Base-by-base conservation (phyloP, 2,888 invertebrate species). In the Plagodis dolabraria region DNA sequence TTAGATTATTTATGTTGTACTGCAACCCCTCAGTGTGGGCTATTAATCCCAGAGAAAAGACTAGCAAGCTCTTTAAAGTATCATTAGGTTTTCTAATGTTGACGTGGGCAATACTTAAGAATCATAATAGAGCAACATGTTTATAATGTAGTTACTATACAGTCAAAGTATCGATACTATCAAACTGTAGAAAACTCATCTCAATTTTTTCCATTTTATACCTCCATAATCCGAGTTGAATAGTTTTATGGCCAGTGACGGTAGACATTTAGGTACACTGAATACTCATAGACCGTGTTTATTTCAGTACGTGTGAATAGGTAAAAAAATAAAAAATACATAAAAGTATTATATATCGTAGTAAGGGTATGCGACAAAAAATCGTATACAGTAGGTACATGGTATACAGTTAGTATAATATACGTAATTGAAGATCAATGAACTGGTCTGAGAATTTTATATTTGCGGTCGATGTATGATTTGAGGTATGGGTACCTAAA, bases 381-480 rank as follows among this genome's bases (percentile, higher is more conserved):
- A 22, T 22, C 22, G 22, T 22, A 22, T 7, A 11, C 2, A 5
- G 11, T 9, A 43, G 40, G 33, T 47, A 22, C 10, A 35, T 35
- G 35, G 22, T 47, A 33, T 49, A 49, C 38, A 40, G 40, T 40
- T 10, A 36, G 36, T 36, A 36, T 36, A 36, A 47, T 22, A 22
- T 22, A 22, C 22, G 22, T 22, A 22, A 36, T 9, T 35, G 7
- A 10, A 44, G 51, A 51, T 10, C 51, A 35, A 43, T 51, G 22
- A 51, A 11, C 51, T 44, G 43, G 35, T 51, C 35, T 51, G 43
- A 11, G 51, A 9, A 51, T 44, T 51, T 43, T 40, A 40, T 34
- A 44, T 43, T n/a, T 43, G 50, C 9, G 22, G 33, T 49, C 49
- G 11, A 35, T 47, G 35, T 6, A 35, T 33, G 11, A 33, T 22